Base-by-base conservation (phyloP, 2,797 vertebrate genomes). In the Acanthornis magna region DNA sequence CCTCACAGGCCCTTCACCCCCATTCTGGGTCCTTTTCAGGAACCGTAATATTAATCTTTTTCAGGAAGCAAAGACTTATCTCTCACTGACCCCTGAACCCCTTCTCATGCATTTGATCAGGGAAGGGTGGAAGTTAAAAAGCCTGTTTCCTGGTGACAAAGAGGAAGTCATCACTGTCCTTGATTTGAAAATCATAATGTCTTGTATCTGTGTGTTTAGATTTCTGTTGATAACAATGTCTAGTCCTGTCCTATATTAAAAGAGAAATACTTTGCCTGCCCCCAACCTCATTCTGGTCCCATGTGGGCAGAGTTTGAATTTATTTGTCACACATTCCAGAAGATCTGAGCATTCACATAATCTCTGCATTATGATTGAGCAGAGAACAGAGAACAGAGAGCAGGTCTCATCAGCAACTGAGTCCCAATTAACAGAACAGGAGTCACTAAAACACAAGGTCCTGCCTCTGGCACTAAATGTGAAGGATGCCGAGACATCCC, bases 1-100 rank as follows among this genome's bases (percentile, higher is more conserved):
- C 16, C 20, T 81, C 23, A 45, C 4, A 4, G 34, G 27, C 26
- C 45, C 10, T 76, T 87, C 45, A 67, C 9, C 10, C 13, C 3
- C 4, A 13, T 58, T 55, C 50, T 78, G 5, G 8, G 15, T 48
- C 9, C 14, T 32, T 89, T 88, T 42, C 42, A 76, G 55, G 47
- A 83, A 67, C 32, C 10, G 38, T 76, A 25, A 38, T 38, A 38
- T 38, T 38, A 38, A 54, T 23, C 12, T 53, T 54, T 72, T 85
- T 72, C 38, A 65, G 32, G 42, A 47, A 79, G 9, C 3, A 48
- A 63, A 30, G 5, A 22, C 18, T 43, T 0, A 0, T 4, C 1
- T 47, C 47, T 70, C 1, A 2, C 30, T 83, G 68, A 26, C 14
- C 25, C 13, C 19, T 5, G 3, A 51, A n/a, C 9, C 10, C 8